Evolutionary conservation across 2,888 invertebrate species (phyloP).

Genomic region (Diplazon laetatorius): DNA sequence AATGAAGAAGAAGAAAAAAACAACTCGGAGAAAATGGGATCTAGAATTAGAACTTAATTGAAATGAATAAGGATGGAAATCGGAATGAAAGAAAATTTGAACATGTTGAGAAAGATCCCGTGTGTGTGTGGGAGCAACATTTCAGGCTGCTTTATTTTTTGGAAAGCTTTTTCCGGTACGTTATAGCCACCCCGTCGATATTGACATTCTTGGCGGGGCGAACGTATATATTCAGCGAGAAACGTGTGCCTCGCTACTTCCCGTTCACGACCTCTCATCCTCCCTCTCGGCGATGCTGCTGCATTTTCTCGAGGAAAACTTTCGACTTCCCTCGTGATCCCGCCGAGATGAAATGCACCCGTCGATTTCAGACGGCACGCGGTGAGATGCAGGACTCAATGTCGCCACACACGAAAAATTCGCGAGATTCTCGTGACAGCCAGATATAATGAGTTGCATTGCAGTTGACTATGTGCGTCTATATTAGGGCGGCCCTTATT

Average conservation of each 20-base stretch:
- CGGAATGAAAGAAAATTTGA: too few relatives aligned
- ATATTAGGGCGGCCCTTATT: too few relatives aligned
- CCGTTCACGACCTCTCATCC: slow-evolving; percentile 9
- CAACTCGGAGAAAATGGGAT: too few relatives aligned
- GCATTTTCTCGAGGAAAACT: slow-evolving; percentile 36
- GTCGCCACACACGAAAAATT: too few relatives aligned
- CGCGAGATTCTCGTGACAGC: too few relatives aligned
- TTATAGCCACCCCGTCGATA: slow-evolving; percentile 47
- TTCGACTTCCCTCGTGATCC: slow-evolving; percentile 36
- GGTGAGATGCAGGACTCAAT: neutral
- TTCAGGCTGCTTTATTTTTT: slow-evolving; percentile 21
- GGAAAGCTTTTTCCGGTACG: too few relatives aligned
- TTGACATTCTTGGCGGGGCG: slow-evolving; percentile 57
- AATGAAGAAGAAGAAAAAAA: slow-evolving; percentile 12
- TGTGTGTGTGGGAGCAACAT: slow-evolving; percentile 11
- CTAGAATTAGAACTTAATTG: too few relatives aligned
- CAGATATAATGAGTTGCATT: neutral
- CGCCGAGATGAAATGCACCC: slow-evolving; percentile 40
- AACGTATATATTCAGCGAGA: slow-evolving; percentile 50
- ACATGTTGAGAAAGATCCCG: slow-evolving; percentile 22
- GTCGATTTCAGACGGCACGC: slow-evolving; percentile 12
- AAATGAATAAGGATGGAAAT: too few relatives aligned
- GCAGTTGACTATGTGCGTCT: neutral
- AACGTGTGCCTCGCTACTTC: slow-evolving; percentile 25
- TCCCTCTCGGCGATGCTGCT: slow-evolving; percentile 8